phyloP scores from a whole-genome alignment of 2,113 vertebrate genomes.

The Tachuris rubrigastra region DNA sequence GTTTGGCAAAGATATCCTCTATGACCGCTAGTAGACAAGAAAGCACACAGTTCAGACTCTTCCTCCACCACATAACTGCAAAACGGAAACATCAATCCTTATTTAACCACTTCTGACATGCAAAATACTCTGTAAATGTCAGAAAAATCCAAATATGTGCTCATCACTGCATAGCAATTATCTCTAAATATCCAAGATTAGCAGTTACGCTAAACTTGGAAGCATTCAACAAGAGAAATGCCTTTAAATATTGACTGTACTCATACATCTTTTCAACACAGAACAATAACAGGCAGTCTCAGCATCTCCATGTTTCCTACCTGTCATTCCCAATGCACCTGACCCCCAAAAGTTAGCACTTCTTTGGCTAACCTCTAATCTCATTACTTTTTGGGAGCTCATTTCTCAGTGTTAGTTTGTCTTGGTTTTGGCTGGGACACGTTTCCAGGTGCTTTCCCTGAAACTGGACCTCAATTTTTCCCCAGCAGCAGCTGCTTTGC shows the following conservation, averaged over 20 bases:
- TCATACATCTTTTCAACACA: background rate
- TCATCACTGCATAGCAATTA: background rate
- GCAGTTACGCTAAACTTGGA: background rate
- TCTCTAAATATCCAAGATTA: background rate
- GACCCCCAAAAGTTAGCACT: background rate
- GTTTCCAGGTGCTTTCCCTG: background rate
- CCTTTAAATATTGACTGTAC: background rate
- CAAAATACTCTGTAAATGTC: background rate
- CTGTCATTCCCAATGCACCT: background rate
- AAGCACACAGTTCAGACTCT: background rate
- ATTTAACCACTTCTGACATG: background rate
- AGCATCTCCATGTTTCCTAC: background rate
- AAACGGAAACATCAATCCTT: background rate
- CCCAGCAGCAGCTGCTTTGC: background rate
- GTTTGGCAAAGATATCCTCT: background rate
- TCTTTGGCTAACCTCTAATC: background rate
- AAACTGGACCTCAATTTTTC: background rate
- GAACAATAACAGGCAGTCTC: background rate
- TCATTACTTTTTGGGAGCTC: background rate
- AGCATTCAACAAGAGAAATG: background rate
- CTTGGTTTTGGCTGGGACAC: background rate
- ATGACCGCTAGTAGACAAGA: background rate
- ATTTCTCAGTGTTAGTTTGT: background rate
- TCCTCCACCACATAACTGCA: background rate
- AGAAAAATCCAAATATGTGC: background rate